phyloP scores from a whole-genome alignment of 1,140 invertebrate genomes.

The Neodiprion pinetum region DNA sequence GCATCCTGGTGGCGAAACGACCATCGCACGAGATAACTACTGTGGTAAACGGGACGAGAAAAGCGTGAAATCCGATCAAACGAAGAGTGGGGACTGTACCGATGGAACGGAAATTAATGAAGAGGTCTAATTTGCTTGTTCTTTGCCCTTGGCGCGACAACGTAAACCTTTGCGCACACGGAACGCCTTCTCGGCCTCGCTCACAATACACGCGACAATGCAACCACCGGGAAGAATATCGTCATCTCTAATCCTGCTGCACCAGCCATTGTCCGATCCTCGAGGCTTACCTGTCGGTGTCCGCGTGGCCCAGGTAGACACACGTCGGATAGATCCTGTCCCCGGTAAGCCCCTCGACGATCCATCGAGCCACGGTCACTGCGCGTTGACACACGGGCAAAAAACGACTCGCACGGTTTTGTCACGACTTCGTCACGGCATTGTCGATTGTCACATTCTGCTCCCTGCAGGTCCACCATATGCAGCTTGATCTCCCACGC shows the following conservation, averaged over 20 bases:
- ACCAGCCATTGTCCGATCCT: neutral
- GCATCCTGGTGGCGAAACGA: neutral
- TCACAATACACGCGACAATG: no score
- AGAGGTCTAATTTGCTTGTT: neutral
- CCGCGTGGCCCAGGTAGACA: neutral
- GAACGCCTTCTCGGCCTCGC: neutral
- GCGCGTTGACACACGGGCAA: conserved; percentile 3
- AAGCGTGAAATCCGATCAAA: no score
- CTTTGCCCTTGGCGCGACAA: neutral
- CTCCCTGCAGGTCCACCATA: conserved; percentile 13
- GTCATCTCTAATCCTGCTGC: neutral
- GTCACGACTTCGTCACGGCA: conserved; percentile 10
- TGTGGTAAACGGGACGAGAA: no score
- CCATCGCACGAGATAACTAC: neutral
- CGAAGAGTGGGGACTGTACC: no score
- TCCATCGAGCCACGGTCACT: conserved; percentile 4
- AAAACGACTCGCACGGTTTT: conserved; percentile 10
- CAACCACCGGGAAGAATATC: neutral
- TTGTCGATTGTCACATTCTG: conserved; percentile 40
- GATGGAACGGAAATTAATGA: neutral
- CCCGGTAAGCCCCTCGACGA: neutral
- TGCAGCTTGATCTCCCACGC: conserved; percentile 53
- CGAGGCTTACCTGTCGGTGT: neutral
- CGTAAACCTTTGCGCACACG: neutral
- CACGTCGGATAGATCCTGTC: neutral